phyloP scores from a whole-genome alignment of 1,140 invertebrate species.

The Heliothis subflexa region DNA sequence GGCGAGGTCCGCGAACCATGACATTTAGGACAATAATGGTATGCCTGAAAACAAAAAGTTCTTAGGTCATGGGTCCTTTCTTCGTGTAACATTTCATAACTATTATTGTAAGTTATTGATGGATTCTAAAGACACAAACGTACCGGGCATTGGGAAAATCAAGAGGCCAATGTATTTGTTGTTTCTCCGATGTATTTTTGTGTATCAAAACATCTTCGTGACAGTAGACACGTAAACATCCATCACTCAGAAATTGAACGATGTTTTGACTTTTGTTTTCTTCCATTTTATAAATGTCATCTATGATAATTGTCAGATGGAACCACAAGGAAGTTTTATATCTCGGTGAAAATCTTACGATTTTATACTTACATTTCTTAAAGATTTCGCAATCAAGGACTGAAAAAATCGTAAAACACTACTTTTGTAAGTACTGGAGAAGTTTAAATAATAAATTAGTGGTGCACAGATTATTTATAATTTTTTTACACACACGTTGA shows the following conservation, averaged over 20 bases:
- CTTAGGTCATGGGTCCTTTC: no score
- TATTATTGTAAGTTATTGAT: not conserved
- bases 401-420: not conserved
- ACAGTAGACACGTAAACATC: conserved; percentile 58
- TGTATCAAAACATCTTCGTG: conserved; percentile 47
- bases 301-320: not conserved
- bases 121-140: not conserved
- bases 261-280: not conserved
- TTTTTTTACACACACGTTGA: not conserved
- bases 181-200: conserved; percentile 35
- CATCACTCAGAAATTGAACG: not conserved
- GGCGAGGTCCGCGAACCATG: conserved; percentile 94
- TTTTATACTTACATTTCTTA: not conserved
- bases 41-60: conserved; percentile 29
- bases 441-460: not conserved
- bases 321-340: no score
- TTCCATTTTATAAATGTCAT: no score
- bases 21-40: conserved; percentile 87
- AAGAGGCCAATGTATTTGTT: conserved; percentile 1
- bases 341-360: not conserved
- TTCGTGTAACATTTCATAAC: no score
- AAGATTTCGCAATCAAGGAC: no score
- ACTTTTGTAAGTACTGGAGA: no score
- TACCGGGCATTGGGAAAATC: conserved; percentile 41
- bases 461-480: not conserved